Conservation (phyloP, 2,797 vertebrate genomes). For the Synaphobranchus kaupii region DNA sequence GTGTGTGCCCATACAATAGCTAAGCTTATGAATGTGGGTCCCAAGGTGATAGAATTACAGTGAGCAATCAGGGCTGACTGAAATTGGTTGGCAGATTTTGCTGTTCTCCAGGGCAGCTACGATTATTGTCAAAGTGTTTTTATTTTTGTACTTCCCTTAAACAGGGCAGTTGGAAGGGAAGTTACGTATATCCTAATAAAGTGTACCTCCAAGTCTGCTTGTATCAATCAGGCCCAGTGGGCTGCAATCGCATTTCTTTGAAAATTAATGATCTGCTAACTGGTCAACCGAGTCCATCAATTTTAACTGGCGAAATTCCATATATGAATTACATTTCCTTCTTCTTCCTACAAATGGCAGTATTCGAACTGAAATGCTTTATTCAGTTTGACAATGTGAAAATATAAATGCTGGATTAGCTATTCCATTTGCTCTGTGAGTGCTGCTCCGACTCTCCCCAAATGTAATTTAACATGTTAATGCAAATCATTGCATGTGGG, state of each 20-base stretch:
- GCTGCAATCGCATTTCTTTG: not conserved
- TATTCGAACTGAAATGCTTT: not conserved
- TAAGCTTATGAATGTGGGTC: slow-evolving; percentile 64
- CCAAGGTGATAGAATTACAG: slow-evolving; percentile 26
- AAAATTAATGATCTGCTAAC: not conserved
- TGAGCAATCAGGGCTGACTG: not conserved
- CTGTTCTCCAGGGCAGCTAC: not conserved
- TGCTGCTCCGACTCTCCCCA: not conserved
- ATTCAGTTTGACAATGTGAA: not conserved
- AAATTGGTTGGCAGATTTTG: not conserved
- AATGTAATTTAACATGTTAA: not conserved
- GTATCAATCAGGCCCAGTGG: not conserved
- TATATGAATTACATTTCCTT: not conserved
- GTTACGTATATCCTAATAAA: not conserved
- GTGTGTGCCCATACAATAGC: slow-evolving; percentile 67
- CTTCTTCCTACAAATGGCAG: not conserved
- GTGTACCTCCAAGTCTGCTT: not conserved
- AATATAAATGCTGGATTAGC: not conserved
- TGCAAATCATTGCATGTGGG: not conserved
- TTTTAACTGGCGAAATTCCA: no score
- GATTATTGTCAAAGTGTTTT: not conserved
- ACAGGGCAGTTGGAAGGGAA: not conserved
- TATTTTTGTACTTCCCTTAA: not conserved
- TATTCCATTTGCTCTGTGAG: not conserved
- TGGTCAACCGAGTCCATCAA: not conserved